Conservation (phyloP, 1,140 invertebrate species). For the Nomia melanderi region DNA sequence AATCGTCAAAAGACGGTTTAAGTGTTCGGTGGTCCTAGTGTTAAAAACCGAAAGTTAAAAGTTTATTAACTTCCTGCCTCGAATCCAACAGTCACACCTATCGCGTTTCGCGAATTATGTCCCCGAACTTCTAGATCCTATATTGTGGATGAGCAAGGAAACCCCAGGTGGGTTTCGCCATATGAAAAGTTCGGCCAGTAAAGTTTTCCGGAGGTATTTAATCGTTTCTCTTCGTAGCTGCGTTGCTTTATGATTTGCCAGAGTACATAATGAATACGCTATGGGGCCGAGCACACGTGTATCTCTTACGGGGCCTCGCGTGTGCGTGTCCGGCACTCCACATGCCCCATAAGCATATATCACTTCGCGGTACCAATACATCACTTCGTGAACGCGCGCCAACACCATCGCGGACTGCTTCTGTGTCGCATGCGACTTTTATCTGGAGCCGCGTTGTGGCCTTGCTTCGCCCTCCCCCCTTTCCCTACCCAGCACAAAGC, state of each 20-base stretch:
- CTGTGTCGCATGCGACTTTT: slow-evolving; percentile 45
- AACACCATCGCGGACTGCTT: slow-evolving; percentile 40
- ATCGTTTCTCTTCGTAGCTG: not conserved
- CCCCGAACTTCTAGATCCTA: too few relatives aligned
- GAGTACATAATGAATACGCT: slow-evolving; percentile 42
- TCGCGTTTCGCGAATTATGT: too few relatives aligned
- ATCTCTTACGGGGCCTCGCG: slow-evolving; percentile 24
- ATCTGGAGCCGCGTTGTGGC: not conserved
- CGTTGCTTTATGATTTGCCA: slow-evolving; percentile 35
- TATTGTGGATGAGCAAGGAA: too few relatives aligned
- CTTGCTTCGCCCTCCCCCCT: too few relatives aligned
- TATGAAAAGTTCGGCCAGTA: not conserved
- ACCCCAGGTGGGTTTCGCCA: not conserved
- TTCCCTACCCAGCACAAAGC: not conserved
- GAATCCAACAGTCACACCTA: too few relatives aligned
- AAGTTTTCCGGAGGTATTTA: slow-evolving; percentile 4
- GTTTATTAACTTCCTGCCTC: too few relatives aligned
- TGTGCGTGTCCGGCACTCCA: slow-evolving; percentile 35
- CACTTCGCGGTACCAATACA: slow-evolving; percentile 50
- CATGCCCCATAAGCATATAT: slow-evolving; percentile 51
- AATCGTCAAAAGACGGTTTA: too few relatives aligned
- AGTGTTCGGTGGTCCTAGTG: too few relatives aligned
- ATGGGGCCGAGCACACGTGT: slow-evolving; percentile 19
- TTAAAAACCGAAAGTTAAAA: too few relatives aligned
- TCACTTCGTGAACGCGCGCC: slow-evolving; percentile 40